phyloP scores from a whole-genome alignment of 2,797 vertebrate genomes.

The Rhinogobio ventralis region DNA sequence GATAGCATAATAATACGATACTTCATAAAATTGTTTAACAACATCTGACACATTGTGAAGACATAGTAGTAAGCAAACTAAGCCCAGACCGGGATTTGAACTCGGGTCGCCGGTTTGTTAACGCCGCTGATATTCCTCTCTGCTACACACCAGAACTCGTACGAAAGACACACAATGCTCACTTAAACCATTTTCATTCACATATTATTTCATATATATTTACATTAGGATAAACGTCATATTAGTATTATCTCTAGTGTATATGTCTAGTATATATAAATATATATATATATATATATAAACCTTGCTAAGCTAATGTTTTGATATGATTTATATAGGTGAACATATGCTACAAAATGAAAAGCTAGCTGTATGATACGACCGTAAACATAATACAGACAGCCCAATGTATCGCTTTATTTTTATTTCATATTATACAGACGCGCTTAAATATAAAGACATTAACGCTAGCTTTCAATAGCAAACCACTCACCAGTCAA shows the following conservation, averaged over 20 bases:
- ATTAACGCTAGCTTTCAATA: not conserved
- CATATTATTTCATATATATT: not conserved
- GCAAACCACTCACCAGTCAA: constrained; percentile 60
- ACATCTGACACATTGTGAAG: fast-evolving
- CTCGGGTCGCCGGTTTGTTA: fast-evolving
- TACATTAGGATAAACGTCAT: not conserved
- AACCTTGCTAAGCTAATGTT: constrained; percentile 6
- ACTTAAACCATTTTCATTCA: not conserved
- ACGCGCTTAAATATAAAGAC: not conserved
- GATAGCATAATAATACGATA: not conserved
- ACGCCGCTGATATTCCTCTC: fast-evolving
- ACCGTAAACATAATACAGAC: not conserved
- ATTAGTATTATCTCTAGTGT: not conserved
- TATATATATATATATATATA: not conserved
- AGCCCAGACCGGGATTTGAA: not conserved
- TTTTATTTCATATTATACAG: constrained; percentile 2
- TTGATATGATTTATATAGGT: not conserved
- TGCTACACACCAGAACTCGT: not conserved
- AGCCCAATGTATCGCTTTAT: not conserved
- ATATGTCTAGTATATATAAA: not conserved
- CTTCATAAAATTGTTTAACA: fast-evolving
- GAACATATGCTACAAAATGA: not conserved
- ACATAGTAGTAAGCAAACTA: fast-evolving
- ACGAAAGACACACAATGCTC: fast-evolving
- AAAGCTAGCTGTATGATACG: constrained; percentile 2